Percentiles rank a stretch among this genome's conserved stretches.
These are phyloP conservation scores for Apogon hyalosoma DNA, from an alignment of 2,797 vertebrate species.

Conservation along the genomic window DNA sequence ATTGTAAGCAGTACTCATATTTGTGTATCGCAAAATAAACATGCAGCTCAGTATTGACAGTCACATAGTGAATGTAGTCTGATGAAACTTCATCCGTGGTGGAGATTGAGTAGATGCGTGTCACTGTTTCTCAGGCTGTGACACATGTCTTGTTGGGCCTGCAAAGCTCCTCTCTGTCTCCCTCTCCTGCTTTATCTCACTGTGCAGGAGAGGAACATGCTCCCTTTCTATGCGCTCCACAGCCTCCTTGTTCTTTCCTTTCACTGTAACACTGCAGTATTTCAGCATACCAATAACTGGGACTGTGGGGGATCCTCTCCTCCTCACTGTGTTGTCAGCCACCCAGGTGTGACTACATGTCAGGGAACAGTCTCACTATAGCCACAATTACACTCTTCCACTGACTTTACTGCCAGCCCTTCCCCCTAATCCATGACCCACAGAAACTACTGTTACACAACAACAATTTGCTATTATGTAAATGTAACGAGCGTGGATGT, in stretches of 20 bases:
- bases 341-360: constrained; percentile 85
- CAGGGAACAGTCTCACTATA: constrained; percentile 76
- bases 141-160: constrained; percentile 80
- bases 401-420: constrained; percentile 49
- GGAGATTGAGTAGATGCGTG: constrained; percentile 56
- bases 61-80: constrained; percentile 39
- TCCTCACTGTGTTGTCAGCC: constrained; percentile 65
- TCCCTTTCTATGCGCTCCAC: constrained; percentile 80
- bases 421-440: constrained; percentile 59
- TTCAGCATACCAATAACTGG: constrained; percentile 81
- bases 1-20: constrained; percentile 23
- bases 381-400: constrained; percentile 77
- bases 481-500: constrained; percentile 2
- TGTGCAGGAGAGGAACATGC: constrained; percentile 65
- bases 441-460: constrained; percentile 23
- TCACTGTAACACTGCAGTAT: constrained; percentile 68
- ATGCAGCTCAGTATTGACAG: constrained; percentile 55
- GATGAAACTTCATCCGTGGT: constrained; percentile 43
- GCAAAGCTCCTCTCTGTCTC: constrained; percentile 39
- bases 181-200: constrained; percentile 53
- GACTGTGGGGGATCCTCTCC: constrained; percentile 73
- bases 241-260: constrained; percentile 76
- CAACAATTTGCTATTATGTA: constrained; percentile 21
- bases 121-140: constrained; percentile 72
- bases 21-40: constrained; percentile 56